A percentile compares a stretch with the other conserved stretches of the same genome.
Conservation (phyloP, 2,888 invertebrate genomes). For the Oasisia sp. region DNA sequence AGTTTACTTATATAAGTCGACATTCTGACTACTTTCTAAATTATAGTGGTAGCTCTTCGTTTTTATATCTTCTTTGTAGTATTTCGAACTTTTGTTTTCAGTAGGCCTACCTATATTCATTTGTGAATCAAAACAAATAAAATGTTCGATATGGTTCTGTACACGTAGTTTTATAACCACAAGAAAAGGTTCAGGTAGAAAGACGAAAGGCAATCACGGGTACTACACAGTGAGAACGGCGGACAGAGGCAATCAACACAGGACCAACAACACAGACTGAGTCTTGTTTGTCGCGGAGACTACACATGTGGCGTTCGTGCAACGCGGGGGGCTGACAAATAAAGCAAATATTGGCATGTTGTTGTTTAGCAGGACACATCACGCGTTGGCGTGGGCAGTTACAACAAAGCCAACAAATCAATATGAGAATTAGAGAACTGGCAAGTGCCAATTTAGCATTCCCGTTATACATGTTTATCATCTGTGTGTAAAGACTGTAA, state of each 20-base stretch:
- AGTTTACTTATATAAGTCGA: background rate
- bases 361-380: background rate
- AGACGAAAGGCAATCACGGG: background rate
- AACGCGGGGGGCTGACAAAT: background rate
- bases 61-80: background rate
- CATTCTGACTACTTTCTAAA: background rate
- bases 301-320: background rate
- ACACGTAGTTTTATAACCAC: background rate
- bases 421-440: too few relatives aligned
- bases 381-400: background rate
- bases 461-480: too few relatives aligned
- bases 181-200: background rate
- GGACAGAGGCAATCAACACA: background rate
- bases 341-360: slow-evolving; percentile 1
- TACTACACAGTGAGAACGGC: background rate
- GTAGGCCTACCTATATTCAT: background rate
- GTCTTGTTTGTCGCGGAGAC: background rate
- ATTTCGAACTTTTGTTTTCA: background rate
- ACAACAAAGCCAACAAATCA: background rate
- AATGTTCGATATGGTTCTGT: background rate
- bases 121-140: background rate
- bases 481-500: too few relatives aligned
- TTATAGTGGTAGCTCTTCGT: background rate
- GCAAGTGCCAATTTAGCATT: too few relatives aligned
- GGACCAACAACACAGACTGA: background rate